Base-by-base conservation (phyloP, 2,113 vertebrate species). In the Embiotoca jacksoni region DNA sequence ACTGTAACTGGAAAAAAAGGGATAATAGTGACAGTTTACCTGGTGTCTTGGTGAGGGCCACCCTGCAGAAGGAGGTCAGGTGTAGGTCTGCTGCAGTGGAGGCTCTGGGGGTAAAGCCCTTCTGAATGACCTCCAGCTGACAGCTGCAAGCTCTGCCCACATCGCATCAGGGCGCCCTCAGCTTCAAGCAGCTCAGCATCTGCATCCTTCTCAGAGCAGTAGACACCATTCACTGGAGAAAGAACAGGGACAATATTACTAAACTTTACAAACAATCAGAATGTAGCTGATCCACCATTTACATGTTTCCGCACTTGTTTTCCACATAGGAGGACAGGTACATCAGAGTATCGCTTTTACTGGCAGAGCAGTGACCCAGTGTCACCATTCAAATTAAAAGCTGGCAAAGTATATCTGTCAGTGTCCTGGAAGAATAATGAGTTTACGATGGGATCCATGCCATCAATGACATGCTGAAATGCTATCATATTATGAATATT, bases 131-230 rank as follows among this genome's bases (percentile, higher is more conserved):
- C 93, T 69, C 94, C 95, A 30, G 89, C 41, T 58, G 94, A 93
- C 46, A 92, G 88, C 15, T 92, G 80, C 37, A 96, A 88, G 62
- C 91, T 94, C 70, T 95, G 95, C 80, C 94, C 94, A 91, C 94
- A 94, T 46, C 93, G 93, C 57, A 96, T 93, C 60, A 95, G 90
- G 0, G 92, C 61, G 49, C 92, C 84, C n/a, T 93, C 93, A 36
- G 92, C 67, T 72, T 87, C 90, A 68, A 93, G 90, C 86, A 94
- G 83, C 77, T 96, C 95, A 75, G 89, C 68, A 46, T 92, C 83
- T 35, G 61, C 91, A 54, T 95, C 96, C 92, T 96, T 97, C 84
- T 96, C 96, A 0, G 94, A 83, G 88, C 87, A 94, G 88, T 92
- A 97, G 16, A 92, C 91, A 52, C 56, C 91, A 72, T 96, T 97